Percentiles rank a stretch among this genome's conserved stretches.
phyloP scores from a whole-genome alignment of 2,113 vertebrate genomes.

The Bungarus multicinctus region DNA sequence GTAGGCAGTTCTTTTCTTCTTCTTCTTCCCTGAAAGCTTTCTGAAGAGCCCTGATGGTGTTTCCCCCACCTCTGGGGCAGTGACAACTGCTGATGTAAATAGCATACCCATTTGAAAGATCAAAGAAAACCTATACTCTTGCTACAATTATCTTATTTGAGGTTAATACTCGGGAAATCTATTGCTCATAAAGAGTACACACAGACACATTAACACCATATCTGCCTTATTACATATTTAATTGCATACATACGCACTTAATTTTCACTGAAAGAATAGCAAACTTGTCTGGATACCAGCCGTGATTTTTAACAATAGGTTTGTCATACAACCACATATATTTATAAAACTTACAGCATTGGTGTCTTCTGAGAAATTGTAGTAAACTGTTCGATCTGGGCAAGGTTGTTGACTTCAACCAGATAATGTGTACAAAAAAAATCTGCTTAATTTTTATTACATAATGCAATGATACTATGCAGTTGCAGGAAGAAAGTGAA shows the following conservation, averaged over 20 bases:
- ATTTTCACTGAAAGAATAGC: background rate
- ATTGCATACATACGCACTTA: background rate
- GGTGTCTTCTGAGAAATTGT: background rate
- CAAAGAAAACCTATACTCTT: constrained; percentile 47
- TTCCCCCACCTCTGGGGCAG: constrained; percentile 60
- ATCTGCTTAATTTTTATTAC: background rate
- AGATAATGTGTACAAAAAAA: background rate
- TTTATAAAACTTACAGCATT: background rate
- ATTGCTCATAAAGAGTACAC: background rate
- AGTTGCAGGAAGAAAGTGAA: constrained; percentile 69
- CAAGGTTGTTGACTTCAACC: background rate
- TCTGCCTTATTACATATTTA: background rate
- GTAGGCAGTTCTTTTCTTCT: constrained; percentile 30
- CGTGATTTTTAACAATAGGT: background rate
- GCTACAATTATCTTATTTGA: constrained; percentile 36
- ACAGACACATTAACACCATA: background rate
- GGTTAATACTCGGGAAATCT: constrained; percentile 39
- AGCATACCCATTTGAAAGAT: constrained; percentile 36
- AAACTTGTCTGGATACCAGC: background rate
- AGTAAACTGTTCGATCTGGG: background rate
- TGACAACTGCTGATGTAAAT: constrained; percentile 61
- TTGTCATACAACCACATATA: background rate
- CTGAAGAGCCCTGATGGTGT: constrained; percentile 48
- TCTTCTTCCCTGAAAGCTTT: constrained; percentile 60
- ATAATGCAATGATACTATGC: constrained; percentile 39